Base-by-base conservation (phyloP, 2,888 invertebrate genomes). In the Magallana nippona region DNA sequence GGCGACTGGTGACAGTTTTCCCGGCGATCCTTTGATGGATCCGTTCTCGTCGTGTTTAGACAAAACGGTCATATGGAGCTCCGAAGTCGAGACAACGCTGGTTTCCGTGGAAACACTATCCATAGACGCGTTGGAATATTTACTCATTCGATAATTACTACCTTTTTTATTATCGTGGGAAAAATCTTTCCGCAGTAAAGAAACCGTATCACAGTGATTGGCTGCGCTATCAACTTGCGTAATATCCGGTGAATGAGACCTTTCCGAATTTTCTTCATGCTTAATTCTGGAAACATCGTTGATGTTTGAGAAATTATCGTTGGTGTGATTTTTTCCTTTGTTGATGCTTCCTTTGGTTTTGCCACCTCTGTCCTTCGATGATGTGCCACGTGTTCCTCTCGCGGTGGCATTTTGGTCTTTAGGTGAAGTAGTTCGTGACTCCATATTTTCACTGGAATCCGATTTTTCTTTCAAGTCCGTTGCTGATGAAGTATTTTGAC, bases 231-330 rank as follows among this genome's bases (percentile, higher is more conserved):
- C 71, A 11, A 71, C 32, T 71, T 27, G 71, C 15, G 19, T 27
- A 22, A 22, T 13, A 71, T 71, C 71, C 13, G 22, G 71, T 5
- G 71, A 71, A 13, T 71, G 27, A 27, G 71, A 71, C 2, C 5
- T 8, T 10, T 27, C 71, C 15, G 71, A 71, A 71, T 71, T 22
- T 11, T 27, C 71, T 71, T 71, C 71, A 22, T 71, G 22, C 15
- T 71, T 71, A 32, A 32, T 32, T 22, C 32, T 27, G 32, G 71
- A 27, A 27, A 71, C 71, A 15, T 71, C 71, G 71, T 71, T 32
- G 22, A 71, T 71, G 71, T 71, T 71, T 11, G 71, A 71, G 32
- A 71, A 71, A 5, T 71, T 71, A 71, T 71, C 71, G 11, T 22
- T 71, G 5, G 10, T 22, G 19, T 19, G 11, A 32, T 1, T 22